These are phyloP conservation scores for Drosophila dunni DNA, from an alignment of 1,140 invertebrate genomes.

Conservation along the genomic window DNA sequence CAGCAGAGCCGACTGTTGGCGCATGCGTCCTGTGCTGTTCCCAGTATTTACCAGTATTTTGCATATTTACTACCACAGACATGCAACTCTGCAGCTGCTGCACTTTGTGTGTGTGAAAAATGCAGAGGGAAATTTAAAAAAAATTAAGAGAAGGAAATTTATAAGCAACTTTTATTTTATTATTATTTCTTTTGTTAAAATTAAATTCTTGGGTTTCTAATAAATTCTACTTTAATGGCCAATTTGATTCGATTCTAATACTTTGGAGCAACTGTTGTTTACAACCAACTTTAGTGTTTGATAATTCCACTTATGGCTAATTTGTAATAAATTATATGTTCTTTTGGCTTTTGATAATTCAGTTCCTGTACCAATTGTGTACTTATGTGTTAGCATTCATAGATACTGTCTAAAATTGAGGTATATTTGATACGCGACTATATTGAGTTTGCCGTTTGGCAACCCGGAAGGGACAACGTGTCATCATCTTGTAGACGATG, in stretches of 20 bases:
- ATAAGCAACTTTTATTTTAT: no score
- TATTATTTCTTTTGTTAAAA: no score
- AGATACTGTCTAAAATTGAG: constrained; percentile 76
- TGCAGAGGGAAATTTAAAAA: no score
- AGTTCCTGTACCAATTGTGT: constrained; percentile 6
- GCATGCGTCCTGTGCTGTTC: constrained; percentile 48
- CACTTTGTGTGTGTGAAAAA: background rate
- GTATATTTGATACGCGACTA: constrained; percentile 68
- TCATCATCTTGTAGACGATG: constrained; percentile 82
- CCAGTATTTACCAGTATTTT: constrained; percentile 53
- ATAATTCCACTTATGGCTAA: background rate
- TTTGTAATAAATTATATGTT: background rate
- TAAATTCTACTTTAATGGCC: no score
- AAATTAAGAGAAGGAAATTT: no score
- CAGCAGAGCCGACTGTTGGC: constrained; percentile 11
- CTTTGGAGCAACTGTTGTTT: no score
- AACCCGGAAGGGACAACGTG: constrained; percentile 78
- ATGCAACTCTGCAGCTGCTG: constrained; percentile 39
- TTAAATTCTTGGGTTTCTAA: no score
- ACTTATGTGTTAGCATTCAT: constrained; percentile 10
- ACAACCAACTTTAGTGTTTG: no score
- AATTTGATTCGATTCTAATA: no score
- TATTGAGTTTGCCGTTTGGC: constrained; percentile 71
- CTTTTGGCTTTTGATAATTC: constrained; percentile 2
- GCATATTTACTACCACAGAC: background rate